Percentiles rank a stretch among this genome's conserved stretches.
Evolutionary conservation across 2,888 invertebrate species (phyloP).

Genomic region (Parnassius smintheus): DNA sequence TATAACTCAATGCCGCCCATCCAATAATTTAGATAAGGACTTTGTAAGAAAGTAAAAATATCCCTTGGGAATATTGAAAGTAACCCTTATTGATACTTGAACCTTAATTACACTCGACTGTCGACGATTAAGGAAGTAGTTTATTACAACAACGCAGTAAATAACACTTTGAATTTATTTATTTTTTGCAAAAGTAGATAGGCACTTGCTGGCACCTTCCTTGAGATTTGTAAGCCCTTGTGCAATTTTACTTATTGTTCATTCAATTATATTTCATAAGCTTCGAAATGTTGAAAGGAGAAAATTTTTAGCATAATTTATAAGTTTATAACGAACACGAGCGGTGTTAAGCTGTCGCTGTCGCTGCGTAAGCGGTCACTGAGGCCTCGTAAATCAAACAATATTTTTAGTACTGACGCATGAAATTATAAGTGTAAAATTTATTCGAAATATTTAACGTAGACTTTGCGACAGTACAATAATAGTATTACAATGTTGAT

Average conservation of each 20-base stretch:
- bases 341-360: not conserved
- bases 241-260: too few species aligned
- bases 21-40: slow-evolving; percentile 30
- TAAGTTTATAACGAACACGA: not conserved
- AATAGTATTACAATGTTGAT: too few species aligned
- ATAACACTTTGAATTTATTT: too few species aligned
- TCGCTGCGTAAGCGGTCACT: not conserved
- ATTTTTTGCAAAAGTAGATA: too few species aligned
- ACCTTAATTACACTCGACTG: too few species aligned
- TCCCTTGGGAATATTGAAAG: slow-evolving; percentile 30
- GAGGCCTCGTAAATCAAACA: not conserved
- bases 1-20: too few species aligned
- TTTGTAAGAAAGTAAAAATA: slow-evolving; percentile 29
- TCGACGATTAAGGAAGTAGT: too few species aligned
- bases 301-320: not conserved
- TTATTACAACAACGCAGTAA: too few species aligned
- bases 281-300: not conserved
- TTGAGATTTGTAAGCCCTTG: too few species aligned
- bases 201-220: too few species aligned
- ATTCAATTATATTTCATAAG: not conserved
- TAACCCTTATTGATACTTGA: slow-evolving; percentile 42
- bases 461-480: too few species aligned
- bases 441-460: too few species aligned
- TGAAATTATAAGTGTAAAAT: not conserved
- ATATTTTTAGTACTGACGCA: not conserved